Percentiles rank a stretch among this genome's conserved stretches.
Evolutionary conservation across 2,797 vertebrate genomes (phyloP).

Genomic region (Saxicola maurus): DNA sequence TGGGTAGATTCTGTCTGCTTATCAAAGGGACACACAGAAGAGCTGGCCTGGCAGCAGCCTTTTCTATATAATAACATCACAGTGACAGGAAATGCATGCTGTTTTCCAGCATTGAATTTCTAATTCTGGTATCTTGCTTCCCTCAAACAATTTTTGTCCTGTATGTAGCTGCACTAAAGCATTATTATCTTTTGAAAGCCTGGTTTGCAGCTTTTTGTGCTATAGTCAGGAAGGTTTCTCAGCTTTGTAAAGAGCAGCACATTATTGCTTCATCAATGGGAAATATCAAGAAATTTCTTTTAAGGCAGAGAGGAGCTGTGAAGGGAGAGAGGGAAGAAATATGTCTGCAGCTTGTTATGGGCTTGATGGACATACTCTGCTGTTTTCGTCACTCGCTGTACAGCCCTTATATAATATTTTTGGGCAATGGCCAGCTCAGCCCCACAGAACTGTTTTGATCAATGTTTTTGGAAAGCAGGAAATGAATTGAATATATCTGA

Average conservation of each 20-base stretch:
- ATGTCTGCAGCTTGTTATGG: neutral
- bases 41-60: neutral
- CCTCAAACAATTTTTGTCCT: slow-evolving; percentile 22
- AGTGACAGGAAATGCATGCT: slow-evolving; percentile 46
- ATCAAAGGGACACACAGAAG: neutral
- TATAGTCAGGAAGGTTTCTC: neutral
- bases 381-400: neutral
- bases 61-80: slow-evolving; percentile 5
- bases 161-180: slow-evolving; percentile 9
- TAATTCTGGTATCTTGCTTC: slow-evolving; percentile 39
- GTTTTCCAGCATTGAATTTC: slow-evolving; percentile 21
- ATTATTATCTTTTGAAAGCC: slow-evolving; percentile 44
- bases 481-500: neutral
- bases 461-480: neutral
- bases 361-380: neutral
- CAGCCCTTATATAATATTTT: neutral
- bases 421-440: neutral
- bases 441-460: neutral
- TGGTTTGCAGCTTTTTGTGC: slow-evolving; percentile 26
- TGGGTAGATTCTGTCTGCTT: neutral
- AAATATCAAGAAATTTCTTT: neutral
- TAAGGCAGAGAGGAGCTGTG: neutral
- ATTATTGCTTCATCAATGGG: neutral
- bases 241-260: neutral
- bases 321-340: neutral